phyloP scores from a whole-genome alignment of 2,797 vertebrate genomes.

The Cossypha caffra region DNA sequence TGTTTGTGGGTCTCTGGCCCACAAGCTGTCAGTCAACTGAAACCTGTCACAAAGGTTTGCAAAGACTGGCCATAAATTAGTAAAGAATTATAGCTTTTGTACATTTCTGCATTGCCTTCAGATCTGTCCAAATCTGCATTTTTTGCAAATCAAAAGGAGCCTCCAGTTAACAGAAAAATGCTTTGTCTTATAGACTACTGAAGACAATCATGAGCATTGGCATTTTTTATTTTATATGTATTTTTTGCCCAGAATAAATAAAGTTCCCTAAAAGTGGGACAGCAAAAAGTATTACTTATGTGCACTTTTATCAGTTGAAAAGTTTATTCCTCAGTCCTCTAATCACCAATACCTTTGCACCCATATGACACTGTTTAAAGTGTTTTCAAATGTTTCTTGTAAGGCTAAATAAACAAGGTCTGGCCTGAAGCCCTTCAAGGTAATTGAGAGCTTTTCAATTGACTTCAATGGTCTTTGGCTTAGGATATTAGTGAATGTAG shows the following conservation, averaged over 20 bases:
- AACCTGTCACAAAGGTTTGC: not conserved
- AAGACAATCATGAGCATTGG: not conserved
- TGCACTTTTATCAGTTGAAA: not conserved
- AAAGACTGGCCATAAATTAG: not conserved
- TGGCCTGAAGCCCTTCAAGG: not conserved
- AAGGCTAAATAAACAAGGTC: not conserved
- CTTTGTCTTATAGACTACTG: not conserved
- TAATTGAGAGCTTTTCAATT: constrained; percentile 2
- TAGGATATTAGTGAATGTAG: not conserved
- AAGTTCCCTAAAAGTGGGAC: not conserved
- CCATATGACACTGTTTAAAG: not conserved
- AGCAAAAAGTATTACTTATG: not conserved
- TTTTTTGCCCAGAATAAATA: not conserved
- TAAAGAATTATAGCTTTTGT: not conserved
- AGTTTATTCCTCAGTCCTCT: not conserved
- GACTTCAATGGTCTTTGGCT: not conserved
- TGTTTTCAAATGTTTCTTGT: constrained; percentile 1
- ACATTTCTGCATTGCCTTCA: not conserved
- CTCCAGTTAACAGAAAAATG: not conserved
- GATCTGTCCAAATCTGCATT: not conserved
- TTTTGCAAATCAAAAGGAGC: not conserved
- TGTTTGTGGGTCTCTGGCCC: not conserved
- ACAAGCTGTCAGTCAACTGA: not conserved
- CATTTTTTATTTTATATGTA: not conserved
- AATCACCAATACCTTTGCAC: not conserved